Evolutionary conservation across 2,113 vertebrate genomes (phyloP), one percentile per base, ranked within the genome.

Genomic region (Megaceryle maxima): DNA sequence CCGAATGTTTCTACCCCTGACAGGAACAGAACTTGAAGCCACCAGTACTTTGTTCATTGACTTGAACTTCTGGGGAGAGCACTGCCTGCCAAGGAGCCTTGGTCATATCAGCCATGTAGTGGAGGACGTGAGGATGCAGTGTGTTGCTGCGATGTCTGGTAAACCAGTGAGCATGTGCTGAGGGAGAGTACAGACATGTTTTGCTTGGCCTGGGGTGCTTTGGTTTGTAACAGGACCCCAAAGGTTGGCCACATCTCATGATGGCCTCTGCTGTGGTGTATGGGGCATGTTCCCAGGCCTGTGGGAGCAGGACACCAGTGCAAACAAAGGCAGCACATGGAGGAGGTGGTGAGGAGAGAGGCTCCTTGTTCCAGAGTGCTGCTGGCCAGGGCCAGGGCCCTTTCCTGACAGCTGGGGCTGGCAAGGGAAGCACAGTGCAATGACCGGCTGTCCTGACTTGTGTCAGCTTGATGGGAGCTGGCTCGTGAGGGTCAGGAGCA

Each of bases 221-320:
- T 83, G 37, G 31, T 80, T 62, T 93, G 43, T 67, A 77, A 41
- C 37, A 41, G 44, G 7, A 68, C 24, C 76, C 51, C 16, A 50
- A 35, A 83, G 51, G 15, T 39, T 3, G 0, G 68, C 67, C 70
- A 44, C 25, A 17, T 83, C 48, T 89, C 56, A 70, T 21, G 33
- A 26, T 85, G 78, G 51, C 57, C 16, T 66, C 59, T 1, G 2
- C 31, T 21, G 31, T 0, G 0, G 41, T 53, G n/a, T 2, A 1
- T 17, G 53, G 39, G 51, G 15, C 37, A 26, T 0, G 1, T 46
- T 73, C 60, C 79, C 24, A 10, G 46, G 70, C 39, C 5, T 0
- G 0, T 26, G 68, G 12, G 50, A 74, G 35, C 0, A 0, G 55
- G 60, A 63, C 4, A 1, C 7, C 35, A 25, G 37, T 0, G 0